These are phyloP conservation scores for Nasonia giraulti DNA, from an alignment of 1,140 invertebrate species.

Conservation along the genomic window DNA sequence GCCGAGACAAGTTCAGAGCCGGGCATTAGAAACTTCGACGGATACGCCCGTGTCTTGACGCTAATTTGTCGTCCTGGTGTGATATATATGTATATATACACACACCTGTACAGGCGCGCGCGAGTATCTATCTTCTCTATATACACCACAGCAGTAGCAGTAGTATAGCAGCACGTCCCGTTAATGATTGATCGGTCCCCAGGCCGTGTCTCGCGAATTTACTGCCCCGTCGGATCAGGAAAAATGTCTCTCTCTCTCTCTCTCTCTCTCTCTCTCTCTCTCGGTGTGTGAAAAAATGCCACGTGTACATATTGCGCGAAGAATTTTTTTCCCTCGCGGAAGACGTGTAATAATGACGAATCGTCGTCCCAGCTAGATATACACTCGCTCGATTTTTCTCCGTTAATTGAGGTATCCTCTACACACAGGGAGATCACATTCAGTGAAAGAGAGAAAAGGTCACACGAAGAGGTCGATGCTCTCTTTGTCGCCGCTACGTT, in stretches of 20 bases:
- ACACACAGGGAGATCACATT: background rate
- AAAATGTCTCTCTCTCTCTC: constrained; percentile 11
- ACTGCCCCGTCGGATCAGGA: constrained; percentile 8
- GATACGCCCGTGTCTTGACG: background rate
- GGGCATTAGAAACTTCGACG: background rate
- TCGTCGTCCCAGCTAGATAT: background rate
- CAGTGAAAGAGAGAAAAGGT: background rate
- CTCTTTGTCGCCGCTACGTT: background rate
- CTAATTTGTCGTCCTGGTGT: constrained; percentile 10
- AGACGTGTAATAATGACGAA: background rate
- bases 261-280: no score
- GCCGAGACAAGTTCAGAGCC: background rate
- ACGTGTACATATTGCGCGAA: background rate
- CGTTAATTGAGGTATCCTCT: background rate
- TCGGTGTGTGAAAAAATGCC: background rate
- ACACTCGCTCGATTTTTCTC: background rate
- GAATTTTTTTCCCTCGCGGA: background rate
- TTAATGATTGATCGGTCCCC: constrained; percentile 30
- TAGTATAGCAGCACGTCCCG: background rate
- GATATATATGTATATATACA: background rate
- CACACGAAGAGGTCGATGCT: background rate
- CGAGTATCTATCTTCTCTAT: background rate
- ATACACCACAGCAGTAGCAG: background rate
- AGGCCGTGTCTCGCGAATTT: constrained; percentile 11
- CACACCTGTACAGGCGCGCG: background rate